These are phyloP conservation scores for Brachyistius frenatus DNA, from an alignment of 2,113 vertebrate genomes.

Conservation along the genomic window DNA sequence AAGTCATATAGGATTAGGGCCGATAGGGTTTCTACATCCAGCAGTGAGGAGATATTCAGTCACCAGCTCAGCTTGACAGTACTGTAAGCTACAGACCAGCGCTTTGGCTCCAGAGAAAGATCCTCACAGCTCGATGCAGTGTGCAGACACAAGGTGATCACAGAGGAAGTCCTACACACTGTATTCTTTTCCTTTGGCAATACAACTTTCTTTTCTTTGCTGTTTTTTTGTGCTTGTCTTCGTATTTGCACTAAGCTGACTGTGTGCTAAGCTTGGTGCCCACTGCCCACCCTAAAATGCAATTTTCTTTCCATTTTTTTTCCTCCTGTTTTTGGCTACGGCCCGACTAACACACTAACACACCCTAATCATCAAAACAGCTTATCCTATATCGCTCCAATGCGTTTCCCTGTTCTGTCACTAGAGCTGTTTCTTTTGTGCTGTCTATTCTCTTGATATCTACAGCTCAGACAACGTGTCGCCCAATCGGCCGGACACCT, in stretches of 20 bases:
- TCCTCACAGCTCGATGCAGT: slow-evolving; percentile 82
- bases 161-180: slow-evolving; percentile 64
- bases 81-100: slow-evolving; percentile 47
- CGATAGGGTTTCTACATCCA: slow-evolving; percentile 57
- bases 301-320: slow-evolving; percentile 42
- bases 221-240: slow-evolving; percentile 76
- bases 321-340: slow-evolving; percentile 56
- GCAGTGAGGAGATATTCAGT: slow-evolving; percentile 48
- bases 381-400: slow-evolving; percentile 71
- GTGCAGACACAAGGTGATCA: slow-evolving; percentile 84
- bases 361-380: slow-evolving; percentile 64
- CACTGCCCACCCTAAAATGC: slow-evolving; percentile 63
- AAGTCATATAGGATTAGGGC: slow-evolving; percentile 50
- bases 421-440: slow-evolving; percentile 85
- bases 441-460: slow-evolving; percentile 85
- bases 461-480: slow-evolving; percentile 89
- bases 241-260: slow-evolving; percentile 76
- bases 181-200: slow-evolving; percentile 74
- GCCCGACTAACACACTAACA: slow-evolving; percentile 68
- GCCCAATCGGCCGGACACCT: slow-evolving; percentile 88
- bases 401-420: slow-evolving; percentile 81
- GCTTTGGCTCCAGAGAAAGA: slow-evolving; percentile 62
- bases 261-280: slow-evolving; percentile 76
- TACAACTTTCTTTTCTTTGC: slow-evolving; percentile 68
- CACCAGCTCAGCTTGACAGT: slow-evolving; percentile 44